These are phyloP conservation scores for Sphyrna mokarran DNA, from an alignment of 2,113 vertebrate species.

Conservation along the genomic window DNA sequence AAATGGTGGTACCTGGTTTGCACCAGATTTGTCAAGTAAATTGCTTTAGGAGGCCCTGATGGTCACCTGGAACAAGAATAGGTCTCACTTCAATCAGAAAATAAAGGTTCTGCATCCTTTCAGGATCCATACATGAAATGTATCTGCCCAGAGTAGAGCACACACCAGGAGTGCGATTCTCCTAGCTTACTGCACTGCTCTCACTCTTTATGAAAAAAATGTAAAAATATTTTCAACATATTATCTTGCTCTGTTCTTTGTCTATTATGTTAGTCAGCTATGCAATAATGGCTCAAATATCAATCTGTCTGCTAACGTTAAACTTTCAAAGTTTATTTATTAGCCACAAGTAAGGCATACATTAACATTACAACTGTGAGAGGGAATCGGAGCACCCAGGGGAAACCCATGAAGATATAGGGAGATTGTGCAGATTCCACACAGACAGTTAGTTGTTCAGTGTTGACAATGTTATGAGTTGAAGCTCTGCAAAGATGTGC, in stretches of 20 bases:
- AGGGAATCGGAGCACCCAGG: no score
- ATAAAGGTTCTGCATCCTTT: not conserved
- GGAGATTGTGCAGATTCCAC: no score
- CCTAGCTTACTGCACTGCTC: no score
- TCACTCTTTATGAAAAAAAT: no score
- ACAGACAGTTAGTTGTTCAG: not conserved
- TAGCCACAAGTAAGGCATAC: no score
- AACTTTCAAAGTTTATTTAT: no score
- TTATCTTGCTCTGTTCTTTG: not conserved
- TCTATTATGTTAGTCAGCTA: not conserved
- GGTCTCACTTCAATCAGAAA: not conserved
- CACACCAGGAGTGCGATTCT: no score
- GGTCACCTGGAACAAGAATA: not conserved
- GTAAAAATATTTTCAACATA: not conserved
- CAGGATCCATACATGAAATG: no score
- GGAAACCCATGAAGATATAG: no score
- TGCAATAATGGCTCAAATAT: not conserved
- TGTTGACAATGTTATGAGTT: not conserved
- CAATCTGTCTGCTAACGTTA: no score
- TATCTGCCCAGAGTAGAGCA: no score
- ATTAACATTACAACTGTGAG: no score
- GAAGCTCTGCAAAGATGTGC: not conserved
- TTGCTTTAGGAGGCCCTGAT: not conserved
- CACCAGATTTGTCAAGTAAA: not conserved
- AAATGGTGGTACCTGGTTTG: not conserved